phyloP scores from a whole-genome alignment of 1,140 invertebrate genomes.

The Dreissena rostriformis region DNA sequence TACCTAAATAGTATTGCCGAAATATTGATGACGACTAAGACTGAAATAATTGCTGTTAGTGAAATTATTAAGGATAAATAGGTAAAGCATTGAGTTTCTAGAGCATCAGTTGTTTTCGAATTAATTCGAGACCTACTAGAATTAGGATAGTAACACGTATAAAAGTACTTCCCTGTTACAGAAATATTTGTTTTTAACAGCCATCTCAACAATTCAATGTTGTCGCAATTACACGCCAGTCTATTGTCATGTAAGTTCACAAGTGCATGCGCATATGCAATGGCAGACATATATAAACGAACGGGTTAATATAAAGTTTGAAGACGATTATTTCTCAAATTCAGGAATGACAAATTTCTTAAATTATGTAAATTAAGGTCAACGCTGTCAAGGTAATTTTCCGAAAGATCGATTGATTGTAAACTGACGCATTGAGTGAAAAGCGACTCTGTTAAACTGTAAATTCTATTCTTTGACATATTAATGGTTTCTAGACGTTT shows the following conservation, averaged over 20 bases:
- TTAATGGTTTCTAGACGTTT: constrained; percentile 2
- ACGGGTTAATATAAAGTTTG: neutral
- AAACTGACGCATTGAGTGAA: constrained; percentile 8
- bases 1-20: constrained; percentile 10
- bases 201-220: constrained; percentile 42
- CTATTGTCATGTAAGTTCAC: constrained; percentile 38
- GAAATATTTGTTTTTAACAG: constrained; percentile 16
- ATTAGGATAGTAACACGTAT: constrained; percentile 22
- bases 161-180: neutral
- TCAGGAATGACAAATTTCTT: neutral
- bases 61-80: constrained; percentile 30
- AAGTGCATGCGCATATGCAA: neutral
- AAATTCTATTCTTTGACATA: constrained; percentile 35
- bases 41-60: neutral
- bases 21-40: constrained; percentile 30
- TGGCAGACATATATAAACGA: neutral
- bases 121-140: neutral
- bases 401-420: constrained; percentile 1
- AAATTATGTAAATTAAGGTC: constrained; percentile 9
- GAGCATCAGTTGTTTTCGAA: neutral
- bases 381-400: constrained; percentile 36
- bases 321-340: constrained; percentile 34
- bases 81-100: constrained; percentile 17
- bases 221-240: constrained; percentile 36
- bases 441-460: constrained; percentile 11